phyloP scores from a whole-genome alignment of 2,797 vertebrate genomes.

The Selene dorsalis region DNA sequence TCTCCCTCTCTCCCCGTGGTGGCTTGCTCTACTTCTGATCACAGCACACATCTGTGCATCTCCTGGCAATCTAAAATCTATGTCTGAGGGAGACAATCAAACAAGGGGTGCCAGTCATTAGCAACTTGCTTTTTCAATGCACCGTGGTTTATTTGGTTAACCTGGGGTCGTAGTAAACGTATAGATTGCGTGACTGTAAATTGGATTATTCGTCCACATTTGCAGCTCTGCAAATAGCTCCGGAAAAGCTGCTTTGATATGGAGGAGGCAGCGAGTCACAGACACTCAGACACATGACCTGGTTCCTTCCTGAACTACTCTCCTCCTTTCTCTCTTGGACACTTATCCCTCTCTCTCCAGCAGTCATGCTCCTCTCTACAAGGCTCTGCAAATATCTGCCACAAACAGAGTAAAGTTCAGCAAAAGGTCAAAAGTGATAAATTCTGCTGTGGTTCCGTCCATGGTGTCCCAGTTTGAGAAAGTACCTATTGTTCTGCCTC shows the following conservation, averaged over 20 bases:
- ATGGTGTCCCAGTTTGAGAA: constrained; percentile 36
- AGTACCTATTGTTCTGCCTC: constrained; percentile 16
- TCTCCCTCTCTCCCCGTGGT: constrained; percentile 65
- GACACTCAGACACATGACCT: constrained; percentile 30
- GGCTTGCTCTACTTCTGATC: constrained; percentile 72
- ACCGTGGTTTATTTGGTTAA: constrained; percentile 43
- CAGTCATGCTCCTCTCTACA: constrained; percentile 39
- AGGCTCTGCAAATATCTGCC: constrained; percentile 71
- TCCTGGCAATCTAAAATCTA: constrained; percentile 47
- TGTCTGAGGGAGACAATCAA: constrained; percentile 50
- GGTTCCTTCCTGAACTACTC: constrained; percentile 33
- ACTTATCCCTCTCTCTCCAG: constrained; percentile 52
- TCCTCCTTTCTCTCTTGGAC: constrained; percentile 24
- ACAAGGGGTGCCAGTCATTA: constrained; percentile 40
- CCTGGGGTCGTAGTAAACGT: constrained; percentile 28
- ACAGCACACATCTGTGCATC: constrained; percentile 69
- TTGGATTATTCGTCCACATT: constrained; percentile 52
- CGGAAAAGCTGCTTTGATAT: constrained; percentile 54
- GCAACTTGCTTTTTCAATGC: constrained; percentile 19
- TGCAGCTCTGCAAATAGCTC: constrained; percentile 44
- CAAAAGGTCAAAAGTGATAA: constrained; percentile 76
- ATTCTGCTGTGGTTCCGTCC: constrained; percentile 54
- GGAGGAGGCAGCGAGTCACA: constrained; percentile 25
- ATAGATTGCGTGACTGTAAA: constrained; percentile 51
- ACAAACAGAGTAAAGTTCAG: constrained; percentile 75